Base-by-base conservation (phyloP, 2,888 invertebrate species). In the Myathropa florea region DNA sequence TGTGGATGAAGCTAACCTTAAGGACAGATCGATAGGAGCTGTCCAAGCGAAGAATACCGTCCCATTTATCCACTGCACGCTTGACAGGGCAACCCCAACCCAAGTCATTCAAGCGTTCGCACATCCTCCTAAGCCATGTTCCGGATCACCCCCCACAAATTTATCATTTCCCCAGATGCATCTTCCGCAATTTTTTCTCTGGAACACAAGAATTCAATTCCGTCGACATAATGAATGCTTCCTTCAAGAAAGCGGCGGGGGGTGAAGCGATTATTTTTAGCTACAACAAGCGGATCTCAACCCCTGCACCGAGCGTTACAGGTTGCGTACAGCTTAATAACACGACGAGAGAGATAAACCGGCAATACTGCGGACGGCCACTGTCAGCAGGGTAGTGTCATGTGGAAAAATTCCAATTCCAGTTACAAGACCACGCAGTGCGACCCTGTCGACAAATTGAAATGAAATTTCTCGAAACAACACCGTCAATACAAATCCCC, bases 401-500 rank as follows among this genome's bases (percentile, higher is more conserved):
- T 33, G 36, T 46, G 55, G 10, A 55, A 33, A 53, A 70, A 70
- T 33, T 21, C 53, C 61, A 77, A 63, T 55, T 77, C 63, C 55
- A 55, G 26, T 18, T 14, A 18, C 30, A 64, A 14, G 46, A 30
- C 57, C n/a, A 33, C 55, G 23, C 63, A 24, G n/a, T 24, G 36
- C 46, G 33, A 23, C 53, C 33, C 33, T 24, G 26, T 63, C 33
- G 21, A 77, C 80, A 84, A 84, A 84, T 80, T 84, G 80, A 84
- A 84, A 84, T 71, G 70, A 65, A 80, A 84, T 84, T 84, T 75
- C 75, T 75, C 70, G 63, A 60, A 80, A 65, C 70, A 80, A 80
- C 79, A 68, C 60, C 79, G 60, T 79, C 79, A 70, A 53, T 59
- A 75, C 26, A 39, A 83, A 75, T 75, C 75, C 75, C 59, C 60